Conservation (phyloP, 1,140 invertebrate genomes). For the Limonius californicus region DNA sequence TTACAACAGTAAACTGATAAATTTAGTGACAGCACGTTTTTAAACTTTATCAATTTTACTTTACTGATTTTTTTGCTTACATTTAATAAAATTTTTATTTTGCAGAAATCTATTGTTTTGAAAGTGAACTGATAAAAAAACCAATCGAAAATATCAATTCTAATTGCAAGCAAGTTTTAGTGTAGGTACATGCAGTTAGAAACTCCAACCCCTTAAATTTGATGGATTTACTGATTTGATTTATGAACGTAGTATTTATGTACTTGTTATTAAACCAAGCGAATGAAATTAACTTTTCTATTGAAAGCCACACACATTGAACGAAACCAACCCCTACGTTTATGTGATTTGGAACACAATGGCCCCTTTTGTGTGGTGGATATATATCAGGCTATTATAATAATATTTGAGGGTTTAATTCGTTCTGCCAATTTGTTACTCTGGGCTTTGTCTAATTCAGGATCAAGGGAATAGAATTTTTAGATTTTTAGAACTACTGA, state of each 20-base stretch:
- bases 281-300: conserved; percentile 33
- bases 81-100: background rate
- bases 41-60: background rate
- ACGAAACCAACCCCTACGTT: background rate
- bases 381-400: too few relatives aligned
- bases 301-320: conserved; percentile 15
- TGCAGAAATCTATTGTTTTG: background rate
- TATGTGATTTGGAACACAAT: conserved; percentile 1
- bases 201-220: background rate
- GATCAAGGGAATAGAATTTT: too few relatives aligned
- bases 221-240: conserved; percentile 21
- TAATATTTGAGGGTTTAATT: too few relatives aligned
- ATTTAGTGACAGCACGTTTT: too few relatives aligned
- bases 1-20: too few relatives aligned
- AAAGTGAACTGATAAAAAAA: too few relatives aligned
- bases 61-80: background rate
- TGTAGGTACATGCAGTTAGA: too few relatives aligned
- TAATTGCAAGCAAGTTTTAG: too few relatives aligned
- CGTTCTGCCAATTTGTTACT: too few relatives aligned
- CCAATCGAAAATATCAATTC: too few relatives aligned
- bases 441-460: too few relatives aligned
- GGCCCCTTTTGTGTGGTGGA: background rate
- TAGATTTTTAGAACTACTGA: too few relatives aligned
- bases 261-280: conserved; percentile 29
- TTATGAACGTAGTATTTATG: conserved; percentile 29